Base-by-base conservation (phyloP, 1,140 invertebrate species). In the Cyrtorhinus lividipennis region DNA sequence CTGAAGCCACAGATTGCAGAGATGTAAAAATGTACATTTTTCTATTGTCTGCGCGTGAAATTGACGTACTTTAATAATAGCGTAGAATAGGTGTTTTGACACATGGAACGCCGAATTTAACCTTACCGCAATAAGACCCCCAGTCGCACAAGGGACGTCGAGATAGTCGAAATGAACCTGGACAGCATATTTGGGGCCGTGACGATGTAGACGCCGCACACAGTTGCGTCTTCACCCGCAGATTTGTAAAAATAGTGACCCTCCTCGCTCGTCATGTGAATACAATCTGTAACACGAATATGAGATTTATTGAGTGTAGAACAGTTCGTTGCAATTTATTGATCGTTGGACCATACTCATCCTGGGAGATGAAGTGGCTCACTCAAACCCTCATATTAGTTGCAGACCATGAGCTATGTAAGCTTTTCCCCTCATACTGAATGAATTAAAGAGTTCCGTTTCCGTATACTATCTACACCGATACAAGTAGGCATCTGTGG, bases 201-300 rank as follows among this genome's bases (percentile, higher is more conserved):
- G 70, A 92, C 81, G 62, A 95, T 79, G 73, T 90, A 94, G 30
- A 93, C 77, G 18, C 90, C 91, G 71, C 91, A 95, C 2, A 88
- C 85, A 2, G 77, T 75, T 0, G 78, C 78, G 27, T 81, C 76
- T 59, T 79, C 73, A n/a, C 66, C 70, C n/a, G 76, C 73, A 10
- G 87, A 81, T 68, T 84, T 84, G 75, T 86, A 90, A 68, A 81
- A 86, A 67, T 86, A 86, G 61, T 86, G 81, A 2, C 90, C 91
- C 68, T 87, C 81, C 59, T 89, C 83, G 1, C 85, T 84, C 12
- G 84, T 83, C 69, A 92, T 85, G 66, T 83, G 79, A 73, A 92
- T 86, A 73, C 90, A 94, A 69, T 90, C 92, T 93, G 75, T 0
- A 73, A 75, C 67, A 59, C 30, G 30, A 38, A 15, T 38, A 5